Base-by-base conservation (phyloP, 2,113 vertebrate species). In the Opisthocomus hoazin region DNA sequence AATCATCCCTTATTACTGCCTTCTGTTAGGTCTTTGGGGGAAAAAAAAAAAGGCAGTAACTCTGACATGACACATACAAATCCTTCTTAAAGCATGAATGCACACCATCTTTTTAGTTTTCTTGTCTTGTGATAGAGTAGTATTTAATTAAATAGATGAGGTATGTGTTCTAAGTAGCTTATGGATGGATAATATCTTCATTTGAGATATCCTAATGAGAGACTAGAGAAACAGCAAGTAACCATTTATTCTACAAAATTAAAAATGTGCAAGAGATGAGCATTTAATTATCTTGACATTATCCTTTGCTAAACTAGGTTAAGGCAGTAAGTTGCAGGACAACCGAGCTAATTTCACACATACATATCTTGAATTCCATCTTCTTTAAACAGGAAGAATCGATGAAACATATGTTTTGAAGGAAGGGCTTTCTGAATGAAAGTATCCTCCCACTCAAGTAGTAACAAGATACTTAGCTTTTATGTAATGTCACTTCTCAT, bases 251-350 rank as follows among this genome's bases (percentile, higher is more conserved):
- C 71, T 84, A 94, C 92, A 78, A 84, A 53, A 92, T 92, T 95
- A 88, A 96, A 95, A 92, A 95, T 57, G 56, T 89, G 61, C 84
- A 93, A 93, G 66, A 93, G 57, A 89, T 76, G 85, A 79, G 78
- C 78, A 80, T 94, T 96, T 97, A 87, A 97, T 95, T 93, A 91
- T 75, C 73, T 80, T 75, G 45, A 91, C 78, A 51, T 57, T 93
- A 95, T 80, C 85, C 50, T 69, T 74, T 74, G 36, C 65, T 93
- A 71, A 90, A 94, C 79, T 92, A 87, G 60, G 82, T 46, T 86
- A 93, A 95, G 87, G 69, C 29, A 82, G 16, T 84, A 90, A 95
- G 15, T 71, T 95, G 80, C 66, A 93, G 75, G 75, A 96, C 80
- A 83, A 88, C 11, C 57, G 64, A 71, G 86, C 82, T 56, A 19